Conservation (phyloP, 37 sponge, comb jelly and placozoan species). For the Chondrosia reniformis region DNA sequence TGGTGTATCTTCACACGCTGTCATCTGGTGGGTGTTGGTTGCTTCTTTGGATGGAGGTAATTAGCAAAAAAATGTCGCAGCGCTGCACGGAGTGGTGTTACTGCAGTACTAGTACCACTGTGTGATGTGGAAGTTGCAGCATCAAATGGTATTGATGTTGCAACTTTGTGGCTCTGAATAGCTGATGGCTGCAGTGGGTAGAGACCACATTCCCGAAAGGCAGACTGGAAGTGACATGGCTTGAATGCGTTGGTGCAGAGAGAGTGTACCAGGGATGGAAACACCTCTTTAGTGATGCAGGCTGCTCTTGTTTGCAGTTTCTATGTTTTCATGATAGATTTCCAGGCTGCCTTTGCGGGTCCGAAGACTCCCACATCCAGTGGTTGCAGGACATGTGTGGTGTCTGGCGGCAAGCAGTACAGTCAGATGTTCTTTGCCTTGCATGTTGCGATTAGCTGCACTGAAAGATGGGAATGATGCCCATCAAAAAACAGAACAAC, state of each 20-base stretch:
- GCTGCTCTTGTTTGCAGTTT: neutral
- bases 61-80: neutral
- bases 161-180: neutral
- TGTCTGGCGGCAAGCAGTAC: neutral
- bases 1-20: neutral
- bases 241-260: slow-evolving; percentile 1
- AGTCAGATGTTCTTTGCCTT: neutral
- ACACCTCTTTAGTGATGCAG: neutral
- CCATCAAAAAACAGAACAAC: slow-evolving; percentile 11
- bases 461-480: neutral
- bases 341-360: slow-evolving; percentile 19
- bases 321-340: slow-evolving; percentile 1
- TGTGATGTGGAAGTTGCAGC: neutral
- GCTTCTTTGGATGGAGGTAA: neutral
- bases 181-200: neutral
- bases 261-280: slow-evolving; percentile 1
- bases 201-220: slow-evolving; percentile 19
- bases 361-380: slow-evolving; percentile 23
- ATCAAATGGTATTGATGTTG: neutral
- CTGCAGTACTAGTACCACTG: neutral
- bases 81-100: neutral
- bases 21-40: neutral
- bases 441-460: neutral
- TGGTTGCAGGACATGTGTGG: slow-evolving; percentile 10
- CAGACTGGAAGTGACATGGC: slow-evolving; percentile 4